A percentile compares a stretch with the other conserved stretches of the same genome.
These are phyloP conservation scores for Drosophila jambulina DNA, from an alignment of 1,140 invertebrate genomes.

Conservation along the genomic window DNA sequence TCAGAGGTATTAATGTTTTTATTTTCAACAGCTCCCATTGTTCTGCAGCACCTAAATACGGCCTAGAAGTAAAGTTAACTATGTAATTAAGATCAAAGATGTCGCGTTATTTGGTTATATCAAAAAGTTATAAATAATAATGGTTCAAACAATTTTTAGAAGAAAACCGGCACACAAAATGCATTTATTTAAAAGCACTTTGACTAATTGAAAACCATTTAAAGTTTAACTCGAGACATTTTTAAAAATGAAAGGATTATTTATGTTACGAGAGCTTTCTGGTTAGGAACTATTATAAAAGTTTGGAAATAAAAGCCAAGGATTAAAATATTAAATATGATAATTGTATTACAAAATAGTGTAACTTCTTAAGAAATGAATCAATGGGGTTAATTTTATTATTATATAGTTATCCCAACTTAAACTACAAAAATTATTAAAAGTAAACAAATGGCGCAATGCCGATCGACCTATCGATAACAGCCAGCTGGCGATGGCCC, in stretches of 20 bases:
- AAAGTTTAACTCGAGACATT: conserved; percentile 9
- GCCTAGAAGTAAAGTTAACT: conserved; percentile 34
- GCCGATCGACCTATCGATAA: conserved; percentile 4
- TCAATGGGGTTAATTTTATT: no score
- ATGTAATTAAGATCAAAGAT: conserved; percentile 5
- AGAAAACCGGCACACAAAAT: conserved; percentile 32
- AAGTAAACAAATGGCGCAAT: not conserved
- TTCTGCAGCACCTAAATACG: conserved; percentile 61
- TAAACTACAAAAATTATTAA: no score
- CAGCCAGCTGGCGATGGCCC: not conserved
- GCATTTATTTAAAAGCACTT: conserved; percentile 63
- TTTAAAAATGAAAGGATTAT: conserved; percentile 4
- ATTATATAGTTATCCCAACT: no score
- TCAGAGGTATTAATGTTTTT: conserved; percentile 11
- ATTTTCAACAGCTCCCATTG: conserved; percentile 52
- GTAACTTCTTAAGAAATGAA: not conserved
- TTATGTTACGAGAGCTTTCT: not conserved
- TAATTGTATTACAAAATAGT: no score
- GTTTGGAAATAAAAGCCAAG: conserved; percentile 16
- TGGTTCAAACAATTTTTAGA: conserved; percentile 14
- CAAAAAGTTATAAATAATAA: conserved; percentile 14
- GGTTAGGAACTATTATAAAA: not conserved
- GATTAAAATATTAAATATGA: no score
- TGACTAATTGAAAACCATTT: conserved; percentile 10
- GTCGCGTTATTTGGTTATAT: not conserved